Percentiles rank a stretch among this genome's conserved stretches.
These are phyloP conservation scores for Triplophysa yarkandensis DNA, from an alignment of 2,797 vertebrate genomes.

Conservation along the genomic window DNA sequence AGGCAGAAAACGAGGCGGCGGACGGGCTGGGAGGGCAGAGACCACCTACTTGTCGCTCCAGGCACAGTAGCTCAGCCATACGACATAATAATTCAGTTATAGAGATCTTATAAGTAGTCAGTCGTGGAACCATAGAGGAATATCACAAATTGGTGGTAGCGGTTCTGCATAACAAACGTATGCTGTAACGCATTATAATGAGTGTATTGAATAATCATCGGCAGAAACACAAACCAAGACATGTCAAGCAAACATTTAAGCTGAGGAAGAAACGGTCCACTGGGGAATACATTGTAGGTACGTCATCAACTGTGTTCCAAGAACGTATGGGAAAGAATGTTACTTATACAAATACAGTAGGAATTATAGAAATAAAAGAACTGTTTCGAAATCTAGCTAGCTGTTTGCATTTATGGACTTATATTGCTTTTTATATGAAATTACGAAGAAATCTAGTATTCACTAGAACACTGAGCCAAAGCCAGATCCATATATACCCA, in stretches of 20 bases:
- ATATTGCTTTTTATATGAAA: neutral
- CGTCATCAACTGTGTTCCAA: neutral
- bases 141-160: conserved; percentile 32
- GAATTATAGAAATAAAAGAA: neutral
- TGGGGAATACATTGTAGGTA: neutral
- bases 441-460: neutral
- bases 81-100: conserved; percentile 36
- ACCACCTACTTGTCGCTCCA: conserved; percentile 31
- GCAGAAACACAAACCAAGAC: neutral
- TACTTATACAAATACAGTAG: neutral
- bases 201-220: neutral
- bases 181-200: conserved; percentile 19
- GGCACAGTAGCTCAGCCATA: conserved; percentile 21
- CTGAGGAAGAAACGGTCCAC: neutral
- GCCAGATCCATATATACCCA: no score
- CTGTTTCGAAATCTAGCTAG: neutral
- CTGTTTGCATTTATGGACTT: neutral
- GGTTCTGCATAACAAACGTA: conserved; percentile 4
- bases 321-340: neutral
- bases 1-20: conserved; percentile 33
- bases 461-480: neutral
- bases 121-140: conserved; percentile 4
- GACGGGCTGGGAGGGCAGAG: conserved; percentile 31
- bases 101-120: conserved; percentile 31
- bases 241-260: conserved; percentile 1